phyloP scores from a whole-genome alignment of 2,797 vertebrate species.

The Artibeus jamaicensis region DNA sequence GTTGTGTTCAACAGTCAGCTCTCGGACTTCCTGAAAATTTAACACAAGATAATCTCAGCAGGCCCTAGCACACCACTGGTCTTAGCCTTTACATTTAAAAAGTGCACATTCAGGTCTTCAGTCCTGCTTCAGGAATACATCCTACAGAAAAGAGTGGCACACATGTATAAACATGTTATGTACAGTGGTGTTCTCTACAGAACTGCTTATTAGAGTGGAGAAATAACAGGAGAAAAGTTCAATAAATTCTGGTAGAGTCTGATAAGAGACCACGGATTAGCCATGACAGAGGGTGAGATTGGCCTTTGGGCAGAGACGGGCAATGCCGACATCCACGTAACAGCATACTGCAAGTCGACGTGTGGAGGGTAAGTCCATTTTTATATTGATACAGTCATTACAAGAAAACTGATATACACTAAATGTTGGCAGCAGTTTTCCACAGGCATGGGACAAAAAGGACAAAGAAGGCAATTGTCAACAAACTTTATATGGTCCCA shows the following conservation, averaged over 20 bases:
- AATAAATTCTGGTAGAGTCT: neutral
- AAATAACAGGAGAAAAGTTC: neutral
- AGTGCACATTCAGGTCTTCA: neutral
- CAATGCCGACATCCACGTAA: neutral
- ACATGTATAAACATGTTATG: neutral
- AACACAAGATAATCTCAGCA: neutral
- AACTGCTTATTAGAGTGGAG: neutral
- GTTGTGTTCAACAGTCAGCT: neutral
- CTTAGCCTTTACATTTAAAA: neutral
- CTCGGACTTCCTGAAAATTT: neutral
- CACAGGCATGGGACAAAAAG: no score
- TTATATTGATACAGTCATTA: neutral
- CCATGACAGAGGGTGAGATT: neutral
- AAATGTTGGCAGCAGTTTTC: neutral
- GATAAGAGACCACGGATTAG: neutral
- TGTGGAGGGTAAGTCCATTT: neutral
- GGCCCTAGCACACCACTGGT: neutral
- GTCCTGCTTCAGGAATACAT: neutral
- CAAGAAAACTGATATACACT: neutral
- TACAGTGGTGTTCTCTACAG: neutral
- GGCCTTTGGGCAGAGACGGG: neutral
- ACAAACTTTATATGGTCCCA: neutral
- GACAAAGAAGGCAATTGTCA: neutral
- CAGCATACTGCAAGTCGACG: neutral
- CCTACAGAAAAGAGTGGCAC: neutral